Evolutionary conservation across 2,888 invertebrate species (phyloP), one percentile per base, ranked within the genome.

Genomic region (Acrobasis consociella): DNA sequence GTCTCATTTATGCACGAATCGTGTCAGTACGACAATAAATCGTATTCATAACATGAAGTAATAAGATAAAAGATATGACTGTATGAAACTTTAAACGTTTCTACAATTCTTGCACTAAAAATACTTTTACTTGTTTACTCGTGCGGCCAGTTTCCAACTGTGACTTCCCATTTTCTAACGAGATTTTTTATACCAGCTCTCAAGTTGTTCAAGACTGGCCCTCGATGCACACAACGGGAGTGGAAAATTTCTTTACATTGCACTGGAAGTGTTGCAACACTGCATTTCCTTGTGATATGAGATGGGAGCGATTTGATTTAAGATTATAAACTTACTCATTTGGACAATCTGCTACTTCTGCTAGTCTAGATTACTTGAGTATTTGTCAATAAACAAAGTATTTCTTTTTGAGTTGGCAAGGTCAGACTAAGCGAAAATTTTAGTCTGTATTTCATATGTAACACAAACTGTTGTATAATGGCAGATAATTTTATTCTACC

Each of bases 91-190:
- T 10, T 37, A 31, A 31, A 31, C 49, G 38, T 60, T 60, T 42
- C 17, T 60, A 38, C 42, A 52, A 31, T 42, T 52, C 71, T 68
- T 70, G 69, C 71, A 76, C 72, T 76, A 74, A 75, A 78, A 82
- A 81, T 86, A 82, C 81, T 81, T 79, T 78, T 82, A 77, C 85
- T 79, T 75, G 72, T 67, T 68, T 77, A 81, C 78, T 77, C 67
- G 81, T 73, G 74, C 70, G 78, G 85, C 89, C 77, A 77, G 89
- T 88, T 87, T 81, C 75, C 78, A 76, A 77, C 78, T 78, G 81
- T 77, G 78, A 83, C 86, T 91, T 90, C 91, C 89, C 81, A 91
- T 91, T 91, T 92, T 91, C 91, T 89, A 91, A 91, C 91, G 75
- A 88, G 89, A 84, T 91, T 86, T 87, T 86, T 82, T 79, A 80